Evolutionary conservation across 2,797 vertebrate species (phyloP).

Genomic region (Cynopterus sphinx): DNA sequence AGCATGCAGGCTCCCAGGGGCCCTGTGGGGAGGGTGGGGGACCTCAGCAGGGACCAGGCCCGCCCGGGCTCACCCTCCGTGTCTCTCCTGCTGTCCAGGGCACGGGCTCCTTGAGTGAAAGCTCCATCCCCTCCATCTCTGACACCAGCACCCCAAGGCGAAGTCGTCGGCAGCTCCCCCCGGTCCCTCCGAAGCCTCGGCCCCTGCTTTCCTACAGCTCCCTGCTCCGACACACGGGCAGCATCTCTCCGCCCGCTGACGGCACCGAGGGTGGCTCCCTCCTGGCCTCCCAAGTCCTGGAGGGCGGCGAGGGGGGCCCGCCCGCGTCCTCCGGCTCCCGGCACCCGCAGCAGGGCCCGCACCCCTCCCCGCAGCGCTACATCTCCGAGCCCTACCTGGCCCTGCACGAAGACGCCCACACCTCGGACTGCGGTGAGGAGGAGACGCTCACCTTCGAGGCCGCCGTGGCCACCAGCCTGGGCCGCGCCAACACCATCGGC

Average conservation of each 20-base stretch:
- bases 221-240: slow-evolving; percentile 88
- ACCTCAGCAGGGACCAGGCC: not conserved
- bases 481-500: slow-evolving; percentile 94
- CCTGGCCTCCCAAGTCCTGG: slow-evolving; percentile 78
- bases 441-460: slow-evolving; percentile 98
- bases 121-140: slow-evolving; percentile 91
- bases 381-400: slow-evolving; percentile 98
- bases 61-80: not conserved
- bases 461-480: slow-evolving; percentile 94
- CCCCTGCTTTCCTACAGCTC: slow-evolving; percentile 97
- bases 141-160: slow-evolving; percentile 92
- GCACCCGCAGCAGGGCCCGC: slow-evolving; percentile 85
- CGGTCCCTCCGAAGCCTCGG: slow-evolving; percentile 94
- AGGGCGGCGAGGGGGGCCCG: slow-evolving; percentile 75
- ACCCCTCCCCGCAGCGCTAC: slow-evolving; percentile 94
- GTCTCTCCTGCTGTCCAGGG: slow-evolving; percentile 83
- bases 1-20: not conserved
- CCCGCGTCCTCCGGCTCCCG: slow-evolving; percentile 85
- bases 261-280: slow-evolving; percentile 88
- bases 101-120: slow-evolving; percentile 89
- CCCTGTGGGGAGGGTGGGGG: not conserved
- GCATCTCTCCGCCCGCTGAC: slow-evolving; percentile 83
- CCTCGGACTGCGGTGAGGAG: slow-evolving; percentile 89
- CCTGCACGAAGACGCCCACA: slow-evolving; percentile 90
- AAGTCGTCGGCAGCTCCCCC: slow-evolving; percentile 95